Conservation (phyloP, 2,797 vertebrate species). For the Poecilia velifera region DNA sequence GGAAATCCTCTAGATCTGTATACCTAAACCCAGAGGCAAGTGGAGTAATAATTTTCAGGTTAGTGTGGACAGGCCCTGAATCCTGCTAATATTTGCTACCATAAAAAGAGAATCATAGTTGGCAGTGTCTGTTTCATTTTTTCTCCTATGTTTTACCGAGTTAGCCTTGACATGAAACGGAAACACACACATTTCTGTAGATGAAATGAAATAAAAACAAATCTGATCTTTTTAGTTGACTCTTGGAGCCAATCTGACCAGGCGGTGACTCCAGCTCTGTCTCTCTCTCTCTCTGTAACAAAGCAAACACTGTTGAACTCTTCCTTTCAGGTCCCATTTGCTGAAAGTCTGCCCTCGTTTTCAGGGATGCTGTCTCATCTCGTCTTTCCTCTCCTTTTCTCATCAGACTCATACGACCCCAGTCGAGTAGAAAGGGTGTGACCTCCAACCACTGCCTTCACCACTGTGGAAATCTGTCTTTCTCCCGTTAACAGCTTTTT, state of each 20-base stretch:
- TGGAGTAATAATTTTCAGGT: not conserved
- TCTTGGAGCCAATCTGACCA: not conserved
- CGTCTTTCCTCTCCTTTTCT: slow-evolving; percentile 47
- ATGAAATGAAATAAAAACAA: slow-evolving; percentile 2
- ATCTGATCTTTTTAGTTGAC: not conserved
- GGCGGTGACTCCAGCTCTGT: not conserved
- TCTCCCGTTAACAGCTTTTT: slow-evolving; percentile 59
- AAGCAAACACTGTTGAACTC: slow-evolving; percentile 1
- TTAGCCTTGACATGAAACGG: not conserved
- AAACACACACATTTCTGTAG: not conserved
- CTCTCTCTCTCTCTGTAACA: not conserved
- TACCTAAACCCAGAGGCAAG: not conserved
- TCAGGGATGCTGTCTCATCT: slow-evolving; percentile 14
- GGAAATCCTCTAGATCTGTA: not conserved
- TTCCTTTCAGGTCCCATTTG: not conserved
- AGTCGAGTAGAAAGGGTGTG: slow-evolving; percentile 95
- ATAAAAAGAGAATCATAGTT: not conserved
- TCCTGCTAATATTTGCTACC: not conserved
- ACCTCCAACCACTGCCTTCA: slow-evolving; percentile 63
- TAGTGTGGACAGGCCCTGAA: not conserved
- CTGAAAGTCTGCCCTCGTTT: slow-evolving; percentile 22
- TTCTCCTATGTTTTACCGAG: not conserved
- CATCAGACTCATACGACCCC: slow-evolving; percentile 90
- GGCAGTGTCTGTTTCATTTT: not conserved
- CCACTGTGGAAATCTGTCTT: slow-evolving; percentile 62